Evolutionary conservation across 2,888 invertebrate species (phyloP).

Genomic region (Cecidostiba fungosa): DNA sequence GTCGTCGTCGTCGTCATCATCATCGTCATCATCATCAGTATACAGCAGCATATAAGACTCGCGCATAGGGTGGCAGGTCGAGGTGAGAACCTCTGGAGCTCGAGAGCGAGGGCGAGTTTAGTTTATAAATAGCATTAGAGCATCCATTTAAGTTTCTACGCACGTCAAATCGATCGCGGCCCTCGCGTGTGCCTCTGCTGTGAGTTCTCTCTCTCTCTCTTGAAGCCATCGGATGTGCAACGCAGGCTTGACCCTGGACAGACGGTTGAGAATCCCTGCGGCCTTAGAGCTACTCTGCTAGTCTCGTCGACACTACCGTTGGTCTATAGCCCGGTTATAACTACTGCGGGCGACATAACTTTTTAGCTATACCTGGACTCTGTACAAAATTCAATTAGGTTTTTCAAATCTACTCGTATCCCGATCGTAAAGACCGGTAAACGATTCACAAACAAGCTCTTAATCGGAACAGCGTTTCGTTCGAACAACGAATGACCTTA

Average conservation of each 20-base stretch:
- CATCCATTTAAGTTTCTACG: conserved; percentile 69
- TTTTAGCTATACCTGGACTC: no score
- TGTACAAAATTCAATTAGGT: no score
- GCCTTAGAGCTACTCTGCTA: not conserved
- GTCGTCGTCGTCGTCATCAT: not conserved
- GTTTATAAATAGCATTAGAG: conserved; percentile 69
- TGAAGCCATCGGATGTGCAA: conserved; percentile 28
- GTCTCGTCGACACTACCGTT: not conserved
- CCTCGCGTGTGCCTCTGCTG: conserved; percentile 21
- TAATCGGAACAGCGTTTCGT: not conserved
- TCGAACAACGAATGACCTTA: not conserved
- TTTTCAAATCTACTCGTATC: no score
- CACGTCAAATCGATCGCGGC: conserved; percentile 68
- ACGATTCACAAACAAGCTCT: no score
- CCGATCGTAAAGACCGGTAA: no score
- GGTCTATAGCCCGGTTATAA: not conserved
- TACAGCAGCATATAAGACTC: not conserved
- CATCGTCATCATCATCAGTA: not conserved
- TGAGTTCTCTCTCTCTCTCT: conserved; percentile 18
- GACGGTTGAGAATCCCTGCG: conserved; percentile 42
- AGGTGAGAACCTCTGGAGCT: conserved; percentile 61
- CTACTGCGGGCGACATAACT: no score
- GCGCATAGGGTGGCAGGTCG: not conserved
- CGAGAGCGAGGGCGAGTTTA: conserved; percentile 57
- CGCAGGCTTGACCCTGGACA: not conserved